Conservation (phyloP, 2,888 invertebrate species). For the Erannis defoliaria region DNA sequence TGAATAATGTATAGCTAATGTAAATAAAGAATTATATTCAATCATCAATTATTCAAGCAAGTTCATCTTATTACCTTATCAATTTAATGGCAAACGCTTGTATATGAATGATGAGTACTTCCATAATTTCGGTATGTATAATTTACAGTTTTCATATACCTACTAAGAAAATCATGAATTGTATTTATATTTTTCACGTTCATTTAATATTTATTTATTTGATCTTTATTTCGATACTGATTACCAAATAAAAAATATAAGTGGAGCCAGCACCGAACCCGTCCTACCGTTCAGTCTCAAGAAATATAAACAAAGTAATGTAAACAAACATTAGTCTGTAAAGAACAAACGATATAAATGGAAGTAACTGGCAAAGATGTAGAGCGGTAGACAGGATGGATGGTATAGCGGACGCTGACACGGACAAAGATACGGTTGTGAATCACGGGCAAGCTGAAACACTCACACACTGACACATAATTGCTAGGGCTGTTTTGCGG, state of each 20-base stretch:
- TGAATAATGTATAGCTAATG: constrained; percentile 39
- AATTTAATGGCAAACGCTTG: constrained; percentile 14
- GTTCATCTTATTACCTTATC: constrained; percentile 25
- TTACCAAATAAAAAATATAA: no score
- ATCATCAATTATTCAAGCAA: constrained; percentile 20
- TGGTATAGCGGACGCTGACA: constrained; percentile 54
- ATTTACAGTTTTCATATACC: no score
- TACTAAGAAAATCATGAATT: neutral
- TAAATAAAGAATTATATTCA: constrained; percentile 25
- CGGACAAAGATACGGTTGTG: constrained; percentile 53
- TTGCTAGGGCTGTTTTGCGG: neutral
- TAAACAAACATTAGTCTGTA: constrained; percentile 18
- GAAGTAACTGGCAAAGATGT: constrained; percentile 47
- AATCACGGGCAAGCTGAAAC: constrained; percentile 50
- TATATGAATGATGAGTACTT: no score
- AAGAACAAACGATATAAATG: constrained; percentile 19
- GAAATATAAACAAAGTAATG: neutral
- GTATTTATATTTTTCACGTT: no score
- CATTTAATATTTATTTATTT: no score
- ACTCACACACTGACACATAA: constrained; percentile 12
- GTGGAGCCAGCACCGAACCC: no score
- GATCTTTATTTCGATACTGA: no score
- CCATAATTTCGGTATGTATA: neutral
- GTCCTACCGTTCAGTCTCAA: no score
- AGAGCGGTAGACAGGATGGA: constrained; percentile 40